Base-by-base conservation (phyloP, 2,797 vertebrate species). In the Hafferia zeledoni region DNA sequence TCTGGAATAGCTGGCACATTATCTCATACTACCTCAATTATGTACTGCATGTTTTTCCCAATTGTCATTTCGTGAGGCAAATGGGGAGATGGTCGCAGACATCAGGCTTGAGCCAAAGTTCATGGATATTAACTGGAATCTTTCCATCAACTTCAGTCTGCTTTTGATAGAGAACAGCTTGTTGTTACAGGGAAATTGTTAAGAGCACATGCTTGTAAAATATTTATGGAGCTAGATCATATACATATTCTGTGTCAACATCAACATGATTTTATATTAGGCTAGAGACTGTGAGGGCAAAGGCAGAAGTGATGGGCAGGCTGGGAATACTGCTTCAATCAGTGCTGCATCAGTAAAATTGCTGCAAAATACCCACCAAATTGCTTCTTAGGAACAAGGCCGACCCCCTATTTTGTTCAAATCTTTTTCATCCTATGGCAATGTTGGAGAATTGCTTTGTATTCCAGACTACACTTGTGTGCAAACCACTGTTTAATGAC, bases 231-330 rank as follows among this genome's bases (percentile, higher is more conserved):
- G 41, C 59, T 82, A 23, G 50, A n/a, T 90, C 55, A 56, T 81
- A 43, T 59, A 82, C 56, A n/a, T 78, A 85, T 72, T 69, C 76
- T 83, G 41, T 76, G 85, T 96, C 91, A 93, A 76, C 59, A 59
- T 56, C 74, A 83, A 86, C 90, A 50, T 60, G 47, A 78, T 88
- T 93, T 93, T 93, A 22, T 88, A 63, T 91, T 93, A 91, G 85
- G 14, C 83, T 91, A 15, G 92, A 87, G 85, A 88, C 59, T 65
- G 27, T 49, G 46, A 89, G 90, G 60, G 59, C 80, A 89, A 93
- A 61, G n/a, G 67, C 74, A 81, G 63, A 75, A 81, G 55, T 14
- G 3, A 41, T 25, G 43, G 63, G 68, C 27, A 67, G 57, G 43
- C 64, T 82, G 72, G 55, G 57, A 92, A 72, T 75, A 49, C 22